Evolutionary conservation across 2,888 invertebrate species (phyloP).

Genomic region (Cybosia mesomella): DNA sequence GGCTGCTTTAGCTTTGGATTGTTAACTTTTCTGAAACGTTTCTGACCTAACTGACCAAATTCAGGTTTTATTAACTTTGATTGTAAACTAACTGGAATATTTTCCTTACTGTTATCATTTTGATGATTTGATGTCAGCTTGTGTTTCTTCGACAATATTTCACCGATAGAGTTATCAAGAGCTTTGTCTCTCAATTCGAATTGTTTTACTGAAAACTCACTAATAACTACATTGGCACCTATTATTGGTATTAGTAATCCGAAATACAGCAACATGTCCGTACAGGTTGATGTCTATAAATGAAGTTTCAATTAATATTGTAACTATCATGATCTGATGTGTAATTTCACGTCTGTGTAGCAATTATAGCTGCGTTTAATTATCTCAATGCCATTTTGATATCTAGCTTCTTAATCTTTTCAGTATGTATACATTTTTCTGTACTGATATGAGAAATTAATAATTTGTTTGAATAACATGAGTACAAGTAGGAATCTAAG

Average conservation of each 20-base stretch:
- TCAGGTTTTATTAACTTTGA: conserved; percentile 8
- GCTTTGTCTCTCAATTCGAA: not conserved
- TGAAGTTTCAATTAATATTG: conserved; percentile 3
- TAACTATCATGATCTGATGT: not conserved
- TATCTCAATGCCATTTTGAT: not conserved
- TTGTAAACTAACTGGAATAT: not conserved
- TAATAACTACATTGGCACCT: not conserved
- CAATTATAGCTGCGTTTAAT: conserved; percentile 6
- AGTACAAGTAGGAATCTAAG: too few species aligned
- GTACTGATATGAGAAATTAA: not conserved
- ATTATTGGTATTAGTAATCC: not conserved
- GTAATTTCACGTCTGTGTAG: not conserved
- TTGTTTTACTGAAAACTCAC: conserved; percentile 7
- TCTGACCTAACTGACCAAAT: conserved; percentile 15
- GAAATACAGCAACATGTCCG: conserved; percentile 9
- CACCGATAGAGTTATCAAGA: not conserved
- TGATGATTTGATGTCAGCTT: not conserved
- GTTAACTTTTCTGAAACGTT: conserved; percentile 10
- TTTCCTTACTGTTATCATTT: not conserved
- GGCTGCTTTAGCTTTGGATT: not conserved
- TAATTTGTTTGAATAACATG: not conserved
- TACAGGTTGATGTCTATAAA: not conserved
- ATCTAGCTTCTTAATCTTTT: not conserved
- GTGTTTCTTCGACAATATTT: not conserved
- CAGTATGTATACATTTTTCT: not conserved